Evolutionary conservation across 1,140 invertebrate species (phyloP).

Genomic region (Drosophila quadrilineata): DNA sequence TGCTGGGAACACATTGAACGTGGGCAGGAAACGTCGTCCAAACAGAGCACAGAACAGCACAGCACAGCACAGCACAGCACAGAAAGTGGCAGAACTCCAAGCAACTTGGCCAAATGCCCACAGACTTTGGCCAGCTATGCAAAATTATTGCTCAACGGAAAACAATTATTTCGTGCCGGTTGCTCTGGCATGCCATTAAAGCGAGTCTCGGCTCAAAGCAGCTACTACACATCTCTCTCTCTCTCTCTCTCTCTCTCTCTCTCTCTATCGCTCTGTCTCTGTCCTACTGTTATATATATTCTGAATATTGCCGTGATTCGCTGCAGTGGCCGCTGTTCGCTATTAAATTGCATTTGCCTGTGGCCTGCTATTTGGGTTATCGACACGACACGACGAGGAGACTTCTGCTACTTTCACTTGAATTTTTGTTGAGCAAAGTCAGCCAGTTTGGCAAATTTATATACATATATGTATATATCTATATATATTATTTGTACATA

Average conservation of each 20-base stretch:
- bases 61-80: conserved; percentile 23
- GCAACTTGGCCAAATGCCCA: conserved; percentile 11
- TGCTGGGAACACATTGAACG: conserved; percentile 17
- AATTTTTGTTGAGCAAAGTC: no score
- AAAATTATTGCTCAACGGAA: conserved; percentile 77
- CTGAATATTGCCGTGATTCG: conserved; percentile 72
- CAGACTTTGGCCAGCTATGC: conserved; percentile 53
- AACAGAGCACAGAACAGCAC: conserved; percentile 25
- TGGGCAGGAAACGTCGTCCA: no score
- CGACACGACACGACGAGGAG: conserved; percentile 40
- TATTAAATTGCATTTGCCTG: conserved; percentile 59
- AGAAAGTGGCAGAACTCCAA: neutral
- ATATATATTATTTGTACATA: no score
- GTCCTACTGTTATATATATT: conserved; percentile 56
- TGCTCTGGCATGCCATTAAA: conserved; percentile 57
- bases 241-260: neutral
- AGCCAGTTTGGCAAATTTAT: neutral
- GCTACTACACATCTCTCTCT: neutral
- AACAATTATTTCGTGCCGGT: conserved; percentile 70
- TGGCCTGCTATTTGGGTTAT: conserved; percentile 62
- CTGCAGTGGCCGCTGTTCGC: conserved; percentile 32
- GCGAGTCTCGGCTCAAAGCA: conserved; percentile 9
- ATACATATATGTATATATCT: conserved; percentile 2
- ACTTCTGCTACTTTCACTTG: no score
- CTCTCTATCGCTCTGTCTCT: neutral